Conservation (phyloP, 37 sponge, comb jelly and placozoan genomes). For the Dysidea cf. avara region DNA sequence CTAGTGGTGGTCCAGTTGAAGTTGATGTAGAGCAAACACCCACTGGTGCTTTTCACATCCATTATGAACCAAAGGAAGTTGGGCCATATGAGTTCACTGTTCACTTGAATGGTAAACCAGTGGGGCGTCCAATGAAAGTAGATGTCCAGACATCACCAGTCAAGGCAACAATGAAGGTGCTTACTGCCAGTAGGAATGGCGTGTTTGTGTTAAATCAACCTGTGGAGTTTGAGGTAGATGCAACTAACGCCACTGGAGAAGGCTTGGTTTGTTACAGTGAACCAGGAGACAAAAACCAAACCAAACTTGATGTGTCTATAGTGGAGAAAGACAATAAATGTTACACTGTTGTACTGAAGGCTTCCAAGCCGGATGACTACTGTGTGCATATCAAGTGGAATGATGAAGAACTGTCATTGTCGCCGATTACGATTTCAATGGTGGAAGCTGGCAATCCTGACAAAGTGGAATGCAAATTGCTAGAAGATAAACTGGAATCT, state of each 20-base stretch:
- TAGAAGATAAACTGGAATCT: too few species aligned
- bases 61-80: slow-evolving; percentile 42
- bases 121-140: slow-evolving; percentile 30
- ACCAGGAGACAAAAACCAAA: slow-evolving; percentile 28
- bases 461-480: not conserved
- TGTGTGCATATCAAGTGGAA: slow-evolving; percentile 51
- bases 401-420: slow-evolving; percentile 36
- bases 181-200: slow-evolving; percentile 25
- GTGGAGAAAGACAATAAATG: slow-evolving; percentile 15
- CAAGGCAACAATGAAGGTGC: too few species aligned
- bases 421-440: slow-evolving; percentile 44
- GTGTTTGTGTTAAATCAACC: slow-evolving; percentile 38
- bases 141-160: slow-evolving; percentile 35
- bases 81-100: slow-evolving; percentile 59
- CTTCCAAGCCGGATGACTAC: slow-evolving; percentile 41
- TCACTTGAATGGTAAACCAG: slow-evolving; percentile 54
- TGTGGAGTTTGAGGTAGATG: slow-evolving; percentile 42
- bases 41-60: slow-evolving; percentile 37
- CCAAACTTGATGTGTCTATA: slow-evolving; percentile 24
- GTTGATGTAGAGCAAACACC: slow-evolving; percentile 24
- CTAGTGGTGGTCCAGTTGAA: slow-evolving; percentile 16
- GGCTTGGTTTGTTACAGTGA: slow-evolving; percentile 21
- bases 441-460: slow-evolving; percentile 17
- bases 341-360: slow-evolving; percentile 41
- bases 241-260: slow-evolving; percentile 34